These are phyloP conservation scores for Aquatica leii DNA, from an alignment of 2,888 invertebrate genomes.

Conservation along the genomic window DNA sequence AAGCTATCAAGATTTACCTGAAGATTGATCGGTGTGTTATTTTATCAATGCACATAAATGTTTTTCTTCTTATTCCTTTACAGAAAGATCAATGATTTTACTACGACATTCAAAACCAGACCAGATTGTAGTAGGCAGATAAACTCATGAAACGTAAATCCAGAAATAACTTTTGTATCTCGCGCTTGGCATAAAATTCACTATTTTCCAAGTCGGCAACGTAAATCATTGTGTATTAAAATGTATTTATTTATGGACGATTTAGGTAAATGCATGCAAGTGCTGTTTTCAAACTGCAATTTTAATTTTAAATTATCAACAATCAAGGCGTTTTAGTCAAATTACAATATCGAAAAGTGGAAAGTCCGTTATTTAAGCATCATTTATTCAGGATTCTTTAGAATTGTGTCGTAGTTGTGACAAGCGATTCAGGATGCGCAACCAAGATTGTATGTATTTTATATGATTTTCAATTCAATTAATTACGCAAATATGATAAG, in stretches of 20 bases:
- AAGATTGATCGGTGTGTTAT: too few species aligned
- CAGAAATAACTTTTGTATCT: conserved; percentile 8
- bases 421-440: too few species aligned
- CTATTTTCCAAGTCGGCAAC: neutral
- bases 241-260: neutral
- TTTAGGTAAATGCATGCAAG: neutral
- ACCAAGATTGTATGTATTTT: too few species aligned
- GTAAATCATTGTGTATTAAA: neutral
- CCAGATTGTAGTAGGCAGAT: conserved; percentile 11
- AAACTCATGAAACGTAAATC: conserved; percentile 13
- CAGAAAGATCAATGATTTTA: conserved; percentile 4
- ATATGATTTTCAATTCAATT: conserved; percentile 27
- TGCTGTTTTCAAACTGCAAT: neutral
- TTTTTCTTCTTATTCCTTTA: neutral
- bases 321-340: neutral
- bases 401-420: conserved; percentile 16
- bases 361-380: conserved; percentile 11
- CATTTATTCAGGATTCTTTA: conserved; percentile 14
- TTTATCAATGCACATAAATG: too few species aligned
- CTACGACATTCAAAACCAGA: conserved; percentile 8
- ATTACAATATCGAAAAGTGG: too few species aligned
- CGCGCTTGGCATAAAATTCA: conserved; percentile 2
- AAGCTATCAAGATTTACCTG: too few species aligned
- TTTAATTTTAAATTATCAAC: conserved; percentile 17
- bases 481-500: conserved; percentile 37